Evolutionary conservation across 2,888 invertebrate species (phyloP), one percentile per base, ranked within the genome.

Genomic region (Neocrepidodera transversa): DNA sequence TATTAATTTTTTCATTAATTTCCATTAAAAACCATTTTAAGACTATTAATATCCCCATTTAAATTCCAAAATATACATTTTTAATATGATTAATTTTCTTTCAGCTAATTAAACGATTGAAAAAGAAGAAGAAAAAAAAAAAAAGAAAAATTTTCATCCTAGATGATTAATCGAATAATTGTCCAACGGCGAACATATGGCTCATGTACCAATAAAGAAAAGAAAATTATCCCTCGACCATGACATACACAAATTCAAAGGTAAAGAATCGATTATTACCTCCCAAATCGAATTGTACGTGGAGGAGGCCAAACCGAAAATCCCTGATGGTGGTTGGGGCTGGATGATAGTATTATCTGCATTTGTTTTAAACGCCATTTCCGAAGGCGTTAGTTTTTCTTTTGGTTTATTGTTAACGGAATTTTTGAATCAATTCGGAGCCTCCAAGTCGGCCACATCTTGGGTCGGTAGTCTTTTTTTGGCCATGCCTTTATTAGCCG

Each of bases 341-440:
- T 95, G 94, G 95, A 83, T 93, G 18, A 91, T 97, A 1, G 95
- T 97, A 0, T 77, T 90, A 28, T 89, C 94, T 1, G 92, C 94
- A 0, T 87, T 97, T 67, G 77, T 93, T 40, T 88, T 95, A 57
- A 94, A 94, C 26, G 86, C 94, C 81, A 90, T 97, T 42, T 93
- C 94, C 26, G 97, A 97, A 78, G 97, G 97, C 0, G 88, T 96
- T 56, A 93, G 93, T 42, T 95, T 96, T 77, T 93, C 94, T 1
- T 96, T 96, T 77, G 97, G 97, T 0, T 82, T 96, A 13, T 83
- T 97, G 10, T 94, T 91, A 74, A 89, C 91, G 0, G 90, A 94
- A 72, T 89, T 88, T 92, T 4, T 90, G 89, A 42, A 67, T n/a
- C 68, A 67, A 48, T 70, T 70, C 36, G 61, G 53, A 6, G 66